Base-by-base conservation (phyloP, 2,797 vertebrate genomes). In the Tinamus major region DNA sequence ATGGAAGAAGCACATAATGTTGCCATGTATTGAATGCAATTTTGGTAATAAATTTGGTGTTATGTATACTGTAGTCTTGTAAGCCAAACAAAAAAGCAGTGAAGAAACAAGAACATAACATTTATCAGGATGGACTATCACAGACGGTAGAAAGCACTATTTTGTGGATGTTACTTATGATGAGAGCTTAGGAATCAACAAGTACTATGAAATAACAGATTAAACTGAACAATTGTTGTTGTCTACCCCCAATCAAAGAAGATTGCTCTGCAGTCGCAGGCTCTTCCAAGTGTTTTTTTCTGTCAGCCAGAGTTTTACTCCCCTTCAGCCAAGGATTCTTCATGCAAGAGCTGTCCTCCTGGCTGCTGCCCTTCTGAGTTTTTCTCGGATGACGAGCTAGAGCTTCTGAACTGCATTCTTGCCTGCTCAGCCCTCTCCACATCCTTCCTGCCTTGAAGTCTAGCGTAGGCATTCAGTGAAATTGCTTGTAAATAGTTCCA, bases 171-270 rank as follows among this genome's bases (percentile, higher is more conserved):
- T 27, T 55, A 17, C 49, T 87, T 87, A 46, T 37, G 41, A 68
- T 39, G 56, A 86, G 37, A 91, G 9, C 16, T 81, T 77, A 91
- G 35, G 91, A 92, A 87, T 87, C 61, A 89, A 70, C 94, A 85
- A 61, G 4, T 33, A 59, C 55, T 70, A 49, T 6, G 6, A 91
- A 86, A 76, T 72, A 65, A 62, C 4, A 9, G 75, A 75, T 69
- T 88, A 90, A 65, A 84, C 58, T 65, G 58, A 91, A 65, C 72
- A 81, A 59, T 13, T 59, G 37, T 63, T 63, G 56, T 49, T 55
- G 39, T 18, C 46, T 63, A 69, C 21, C 41, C 87, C 93, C 82
- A 72, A 46, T 72, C 16, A 92, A 79, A 87, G 65, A 67, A 53
- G 80, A 75, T 37, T 75, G 48, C 27, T 94, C 44, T 69, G 58